Evolutionary conservation across 2,888 invertebrate species (phyloP).

Genomic region (Tridacna gigas): DNA sequence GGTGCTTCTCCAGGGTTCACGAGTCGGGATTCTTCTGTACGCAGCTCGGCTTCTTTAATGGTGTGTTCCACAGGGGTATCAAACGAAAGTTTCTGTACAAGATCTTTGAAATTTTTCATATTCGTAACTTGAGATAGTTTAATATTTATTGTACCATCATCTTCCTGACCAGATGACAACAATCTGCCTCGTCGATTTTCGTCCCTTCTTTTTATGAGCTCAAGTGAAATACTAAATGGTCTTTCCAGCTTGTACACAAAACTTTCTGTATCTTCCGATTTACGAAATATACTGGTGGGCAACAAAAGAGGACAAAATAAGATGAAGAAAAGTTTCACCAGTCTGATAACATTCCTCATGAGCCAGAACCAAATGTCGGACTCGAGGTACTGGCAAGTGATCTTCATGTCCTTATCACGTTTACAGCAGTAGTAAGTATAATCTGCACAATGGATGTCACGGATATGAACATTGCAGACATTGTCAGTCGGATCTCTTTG

Average conservation of each 20-base stretch:
- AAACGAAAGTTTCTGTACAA: neutral
- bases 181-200: too few species aligned
- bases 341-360: constrained; percentile 66
- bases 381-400: constrained; percentile 50
- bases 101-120: constrained; percentile 6
- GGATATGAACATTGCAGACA: constrained; percentile 67
- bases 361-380: constrained; percentile 70
- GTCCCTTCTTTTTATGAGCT: neutral
- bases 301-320: constrained; percentile 76
- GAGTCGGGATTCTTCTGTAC: neutral
- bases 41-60: neutral
- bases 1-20: constrained; percentile 4
- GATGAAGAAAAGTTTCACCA: constrained; percentile 74
- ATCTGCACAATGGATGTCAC: constrained; percentile 38
- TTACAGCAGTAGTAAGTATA: constrained; percentile 55
- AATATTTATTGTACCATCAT: neutral
- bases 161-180: neutral
- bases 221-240: neutral
- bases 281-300: constrained; percentile 69
- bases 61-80: neutral
- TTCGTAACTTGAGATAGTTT: neutral
- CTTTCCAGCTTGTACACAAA: neutral
- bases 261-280: constrained; percentile 5
- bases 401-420: constrained; percentile 15
- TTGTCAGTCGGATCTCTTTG: constrained; percentile 51